Evolutionary conservation across 1,140 invertebrate species (phyloP).

Genomic region (Pachypeltis micranthus): DNA sequence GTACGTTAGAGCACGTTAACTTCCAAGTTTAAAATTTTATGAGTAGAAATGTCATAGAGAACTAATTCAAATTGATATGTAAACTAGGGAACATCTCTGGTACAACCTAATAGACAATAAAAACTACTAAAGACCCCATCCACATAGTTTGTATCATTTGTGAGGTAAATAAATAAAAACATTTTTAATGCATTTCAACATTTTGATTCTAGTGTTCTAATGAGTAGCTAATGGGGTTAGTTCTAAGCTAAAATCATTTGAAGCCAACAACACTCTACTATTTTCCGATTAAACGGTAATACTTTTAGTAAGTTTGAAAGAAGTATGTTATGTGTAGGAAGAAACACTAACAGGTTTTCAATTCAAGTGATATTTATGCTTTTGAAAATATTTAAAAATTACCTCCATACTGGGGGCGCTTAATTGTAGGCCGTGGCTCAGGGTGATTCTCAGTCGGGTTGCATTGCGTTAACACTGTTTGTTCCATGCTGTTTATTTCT

Average conservation of each 20-base stretch:
- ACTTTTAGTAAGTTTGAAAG: too few relatives aligned
- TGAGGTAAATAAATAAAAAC: not conserved
- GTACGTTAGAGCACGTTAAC: too few relatives aligned
- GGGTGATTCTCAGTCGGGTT: slow-evolving; percentile 16
- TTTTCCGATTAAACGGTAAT: too few relatives aligned
- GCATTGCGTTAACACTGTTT: slow-evolving; percentile 3
- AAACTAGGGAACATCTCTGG: not conserved
- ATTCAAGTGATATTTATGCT: not conserved
- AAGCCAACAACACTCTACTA: too few relatives aligned
- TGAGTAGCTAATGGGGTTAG: too few relatives aligned
- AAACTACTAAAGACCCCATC: not conserved
- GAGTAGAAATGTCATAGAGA: too few relatives aligned
- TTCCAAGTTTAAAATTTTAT: too few relatives aligned
- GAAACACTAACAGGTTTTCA: not conserved
- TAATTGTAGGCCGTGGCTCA: slow-evolving; percentile 8
- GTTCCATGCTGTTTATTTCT: slow-evolving; percentile 15
- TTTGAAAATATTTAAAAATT: not conserved
- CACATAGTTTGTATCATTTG: too few relatives aligned
- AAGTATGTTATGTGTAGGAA: not conserved
- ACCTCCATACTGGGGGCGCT: slow-evolving; percentile 11
- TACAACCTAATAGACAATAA: not conserved
- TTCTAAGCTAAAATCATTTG: too few relatives aligned
- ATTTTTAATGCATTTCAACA: not conserved
- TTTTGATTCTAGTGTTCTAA: too few relatives aligned
- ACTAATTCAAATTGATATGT: not conserved